Base-by-base conservation (phyloP, 2,888 invertebrate genomes). In the Nemurella pictetii region DNA sequence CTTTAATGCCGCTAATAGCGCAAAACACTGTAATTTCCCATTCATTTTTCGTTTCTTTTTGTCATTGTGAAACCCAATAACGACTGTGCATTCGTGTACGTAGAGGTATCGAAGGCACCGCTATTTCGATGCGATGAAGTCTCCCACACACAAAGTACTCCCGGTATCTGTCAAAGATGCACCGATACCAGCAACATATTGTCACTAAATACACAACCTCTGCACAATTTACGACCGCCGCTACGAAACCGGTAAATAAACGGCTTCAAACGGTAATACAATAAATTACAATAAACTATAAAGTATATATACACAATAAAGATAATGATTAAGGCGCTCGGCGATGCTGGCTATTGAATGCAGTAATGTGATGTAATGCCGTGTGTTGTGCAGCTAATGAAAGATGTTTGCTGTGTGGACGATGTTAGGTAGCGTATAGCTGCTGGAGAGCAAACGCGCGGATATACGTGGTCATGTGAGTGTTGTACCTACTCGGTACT, bases 241-340 rank as follows among this genome's bases (percentile, higher is more conserved):
- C 29, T 2, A 30, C 20, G 30, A 30, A 78, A 78, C 78, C 78
- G 78, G 78, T 78, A 78, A 78, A 78, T 78, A 78, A 78, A 29
- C 28, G 78, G 28, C 78, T 3, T 29, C 28, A 29, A 78, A 78
- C 78, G 30, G 78, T 78, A 78, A 78, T 78, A 78, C 28, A 78
- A 78, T 30, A 5, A 30, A 78, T 30, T 30, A 30, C 28, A 78
- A 55, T 55, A 55, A 55, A 55, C 55, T 55, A 55, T 55, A 55
- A 55, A n/a, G 5, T 12, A 9, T 74, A 25, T 74, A 12, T 78
- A 29, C n/a, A 78, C 30, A 78, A 78, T 78, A 78, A n/a, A 78
- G 78, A 78, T 78, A 28, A 29, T 78, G 78, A 78, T 30, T 78
- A 78, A 29, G n/a, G 30, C 12, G 9, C 75, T 1, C 26, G 3